Base-by-base conservation (phyloP, 2,888 invertebrate genomes). In the Hydrotaea diabolus region DNA sequence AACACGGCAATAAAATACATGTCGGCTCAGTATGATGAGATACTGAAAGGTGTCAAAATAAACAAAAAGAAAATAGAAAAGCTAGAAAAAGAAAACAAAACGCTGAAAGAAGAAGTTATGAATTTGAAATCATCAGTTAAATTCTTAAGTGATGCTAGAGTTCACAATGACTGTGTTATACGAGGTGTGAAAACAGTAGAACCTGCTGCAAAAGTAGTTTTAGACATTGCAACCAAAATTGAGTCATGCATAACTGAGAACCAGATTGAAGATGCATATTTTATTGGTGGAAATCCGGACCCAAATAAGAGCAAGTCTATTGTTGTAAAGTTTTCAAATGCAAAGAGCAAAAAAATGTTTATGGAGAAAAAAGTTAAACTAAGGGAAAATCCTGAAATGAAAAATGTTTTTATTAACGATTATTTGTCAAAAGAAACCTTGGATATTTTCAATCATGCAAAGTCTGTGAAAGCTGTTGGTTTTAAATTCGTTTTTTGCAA, bases 1-100 rank as follows among this genome's bases (percentile, higher is more conserved):
- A 72, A 72, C 31, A 53, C 53, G 17, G 46, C 72, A 7, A 72
- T 72, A 7, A 26, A 72, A 21, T 49, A 43, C n/a, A 49, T 49
- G 71, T 71, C 71, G n/a, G 23, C 71, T 15, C 71, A 71, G 26
- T 77, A 55, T 71, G 77, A 77, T 49, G 43, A 59, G 31, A 71
- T 77, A n/a, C 13, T 77, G 0, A 77, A 69, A 23, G 77, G 57
- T 8, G 46, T 77, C 0, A 26, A 43, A 17, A 59, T 43, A 26
- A 77, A 77, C 19, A 77, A 71, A 19, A 71, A 19, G 9, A 71
- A 59, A 71, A 71, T 77, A 36, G 31, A 71, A n/a, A 19, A 8
- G 13, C 15, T 71, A 15, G 39, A 77, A 46, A 71, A 71, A 57
- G 43, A 77, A 57, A 77, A 77, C 13, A 55, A 69, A n/a, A n/a